Percentiles rank a stretch among this genome's conserved stretches.
Conservation (phyloP, 2,888 invertebrate species). For the Aleiodes leptofemur region DNA sequence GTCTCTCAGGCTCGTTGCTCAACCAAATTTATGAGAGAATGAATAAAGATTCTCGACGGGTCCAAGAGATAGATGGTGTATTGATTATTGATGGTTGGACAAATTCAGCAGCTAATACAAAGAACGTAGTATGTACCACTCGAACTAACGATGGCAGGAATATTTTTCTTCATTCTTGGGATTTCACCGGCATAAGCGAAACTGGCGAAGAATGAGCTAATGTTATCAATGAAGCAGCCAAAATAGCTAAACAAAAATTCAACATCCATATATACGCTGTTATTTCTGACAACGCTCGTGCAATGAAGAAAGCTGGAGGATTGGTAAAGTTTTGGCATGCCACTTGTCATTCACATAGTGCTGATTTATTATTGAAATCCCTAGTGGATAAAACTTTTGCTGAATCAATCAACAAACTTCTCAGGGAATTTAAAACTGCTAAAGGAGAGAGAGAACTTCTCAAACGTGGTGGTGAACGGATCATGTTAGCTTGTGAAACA, state of each 20-base stretch:
- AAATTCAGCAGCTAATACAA: constrained; percentile 45
- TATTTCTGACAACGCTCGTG: constrained; percentile 57
- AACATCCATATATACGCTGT: constrained; percentile 54
- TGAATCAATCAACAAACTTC: constrained; percentile 39
- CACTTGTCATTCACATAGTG: constrained; percentile 57
- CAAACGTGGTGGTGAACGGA: constrained; percentile 43
- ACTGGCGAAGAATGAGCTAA: constrained; percentile 46
- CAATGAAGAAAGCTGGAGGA: constrained; percentile 57
- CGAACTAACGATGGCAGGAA: constrained; percentile 28
- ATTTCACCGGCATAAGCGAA: constrained; percentile 50
- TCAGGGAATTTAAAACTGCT: constrained; percentile 48
- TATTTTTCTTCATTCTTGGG: constrained; percentile 54
- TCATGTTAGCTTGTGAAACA: constrained; percentile 47
- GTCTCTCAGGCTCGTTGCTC: constrained; percentile 8
- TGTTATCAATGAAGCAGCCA: constrained; percentile 48
- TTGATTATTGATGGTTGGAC: constrained; percentile 49
- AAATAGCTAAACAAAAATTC: constrained; percentile 50
- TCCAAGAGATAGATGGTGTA: constrained; percentile 6
- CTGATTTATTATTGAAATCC: constrained; percentile 56
- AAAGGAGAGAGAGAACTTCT: constrained; percentile 46
- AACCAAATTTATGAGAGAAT: constrained; percentile 7
- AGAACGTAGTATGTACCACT: constrained; percentile 46
- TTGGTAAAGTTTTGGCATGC: constrained; percentile 53
- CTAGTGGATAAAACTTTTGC: constrained; percentile 49
- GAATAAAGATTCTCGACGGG: neutral